Base-by-base conservation (phyloP, 2,888 invertebrate genomes). In the Lithophane semibrunnea region DNA sequence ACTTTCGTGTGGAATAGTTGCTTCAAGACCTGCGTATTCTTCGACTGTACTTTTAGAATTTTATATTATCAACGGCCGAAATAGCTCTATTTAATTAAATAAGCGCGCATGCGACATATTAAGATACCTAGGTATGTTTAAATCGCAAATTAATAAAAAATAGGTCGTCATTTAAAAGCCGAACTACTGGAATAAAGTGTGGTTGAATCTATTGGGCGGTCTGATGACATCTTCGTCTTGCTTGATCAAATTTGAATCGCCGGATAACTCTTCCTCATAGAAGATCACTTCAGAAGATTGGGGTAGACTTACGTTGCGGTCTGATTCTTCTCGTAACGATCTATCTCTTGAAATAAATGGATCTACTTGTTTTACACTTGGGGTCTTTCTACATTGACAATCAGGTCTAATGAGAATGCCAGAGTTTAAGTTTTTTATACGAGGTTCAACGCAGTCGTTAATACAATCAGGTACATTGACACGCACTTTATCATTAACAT, bases 1-100 rank as follows among this genome's bases (percentile, higher is more conserved):
- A 90, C 90, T 91, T 90, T 92, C 89, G 91, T 82, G 82, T 82
- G 85, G 87, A 89, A 88, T 83, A 85, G 87, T 88, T 86, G 82
- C 85, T 85, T 86, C 86, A 87, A 89, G 88, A 88, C 88, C 86
- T 89, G 86, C 89, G 90, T 90, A 90, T 89, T 90, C 85, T 87
- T 77, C 85, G 87, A 88, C 87, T 88, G 90, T 90, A 88, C 88
- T 88, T 83, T 85, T 74, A 77, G 86, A 85, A 87, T 87, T 88
- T 80, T 80, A 76, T 75, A 82, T 78, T 75, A 52, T 70, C 68
- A 68, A 66, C 49, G 29, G 21, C 44, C 60, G 56, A n/a, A 64
- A 63, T 61, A 73, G 24, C 37, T 68, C 9, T 42, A 18, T 58
- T 52, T 56, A 9, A 54, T 52, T 56, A 9, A 54, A 54, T 52